Evolutionary conservation across 2,113 vertebrate species (phyloP).

Genomic region (Otis tarda): DNA sequence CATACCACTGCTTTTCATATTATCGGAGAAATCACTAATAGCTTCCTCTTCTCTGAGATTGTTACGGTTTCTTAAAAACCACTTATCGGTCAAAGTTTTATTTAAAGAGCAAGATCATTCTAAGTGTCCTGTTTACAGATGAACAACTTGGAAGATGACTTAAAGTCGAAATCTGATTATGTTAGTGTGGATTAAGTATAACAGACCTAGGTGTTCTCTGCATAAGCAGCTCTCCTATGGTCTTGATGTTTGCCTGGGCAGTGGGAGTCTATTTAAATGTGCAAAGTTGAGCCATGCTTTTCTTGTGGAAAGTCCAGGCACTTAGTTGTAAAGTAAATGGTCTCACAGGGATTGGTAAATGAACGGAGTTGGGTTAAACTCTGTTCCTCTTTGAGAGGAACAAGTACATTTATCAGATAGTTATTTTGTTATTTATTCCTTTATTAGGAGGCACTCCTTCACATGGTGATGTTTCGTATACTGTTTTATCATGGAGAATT

Average conservation of each 20-base stretch:
- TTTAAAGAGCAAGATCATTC: neutral
- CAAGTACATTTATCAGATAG: neutral
- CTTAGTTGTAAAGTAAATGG: neutral
- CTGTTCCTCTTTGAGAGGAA: neutral
- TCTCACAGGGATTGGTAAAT: neutral
- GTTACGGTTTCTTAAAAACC: neutral
- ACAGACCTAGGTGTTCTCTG: neutral
- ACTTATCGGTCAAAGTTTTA: neutral
- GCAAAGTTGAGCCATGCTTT: neutral
- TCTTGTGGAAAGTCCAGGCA: neutral
- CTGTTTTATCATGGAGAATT: neutral
- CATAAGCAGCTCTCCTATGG: fast-evolving
- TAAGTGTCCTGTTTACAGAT: neutral
- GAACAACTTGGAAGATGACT: neutral
- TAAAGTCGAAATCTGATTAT: neutral
- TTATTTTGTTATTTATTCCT: neutral
- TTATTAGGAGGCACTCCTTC: neutral
- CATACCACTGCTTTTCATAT: neutral
- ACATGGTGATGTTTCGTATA: neutral
- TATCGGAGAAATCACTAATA: neutral
- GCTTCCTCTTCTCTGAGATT: neutral
- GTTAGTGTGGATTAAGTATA: neutral
- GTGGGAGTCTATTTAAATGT: neutral
- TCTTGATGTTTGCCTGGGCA: neutral
- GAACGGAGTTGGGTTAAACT: neutral